These are phyloP conservation scores for Tamandua tetradactyla DNA, from an alignment of 2,797 vertebrate species.

Conservation along the genomic window DNA sequence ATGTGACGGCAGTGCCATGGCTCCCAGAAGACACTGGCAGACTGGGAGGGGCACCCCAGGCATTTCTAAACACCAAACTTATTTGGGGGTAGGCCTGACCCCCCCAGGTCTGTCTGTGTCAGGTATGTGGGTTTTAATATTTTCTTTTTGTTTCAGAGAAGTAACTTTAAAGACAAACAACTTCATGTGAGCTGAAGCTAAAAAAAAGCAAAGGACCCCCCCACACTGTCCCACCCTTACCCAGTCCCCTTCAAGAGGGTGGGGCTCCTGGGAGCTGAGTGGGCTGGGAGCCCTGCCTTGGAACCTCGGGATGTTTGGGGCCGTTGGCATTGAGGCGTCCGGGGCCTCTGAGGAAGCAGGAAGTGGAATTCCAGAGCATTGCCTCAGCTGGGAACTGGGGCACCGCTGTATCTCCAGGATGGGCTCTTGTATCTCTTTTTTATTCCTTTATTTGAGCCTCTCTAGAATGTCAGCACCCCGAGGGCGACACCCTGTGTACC, in stretches of 20 bases:
- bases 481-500: fast-evolving
- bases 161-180: not conserved
- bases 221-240: too few species aligned
- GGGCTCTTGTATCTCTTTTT: too few species aligned
- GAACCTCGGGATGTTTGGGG: not conserved
- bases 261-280: not conserved
- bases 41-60: not conserved
- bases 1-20: not conserved
- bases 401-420: not conserved
- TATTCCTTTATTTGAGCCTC: not conserved
- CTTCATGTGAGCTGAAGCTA: not conserved
- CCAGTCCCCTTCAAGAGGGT: not conserved
- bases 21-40: not conserved
- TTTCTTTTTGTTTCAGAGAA: conserved; percentile 30
- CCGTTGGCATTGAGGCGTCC: too few species aligned
- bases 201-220: not conserved
- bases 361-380: not conserved
- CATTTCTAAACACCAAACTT: not conserved
- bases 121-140: not conserved
- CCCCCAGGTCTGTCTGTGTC: not conserved
- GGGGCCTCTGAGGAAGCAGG: not conserved
- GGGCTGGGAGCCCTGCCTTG: not conserved
- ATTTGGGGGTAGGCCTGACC: not conserved
- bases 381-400: not conserved
- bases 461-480: not conserved